phyloP scores from a whole-genome alignment of 2,888 invertebrate genomes.

The Auanema sp. region DNA sequence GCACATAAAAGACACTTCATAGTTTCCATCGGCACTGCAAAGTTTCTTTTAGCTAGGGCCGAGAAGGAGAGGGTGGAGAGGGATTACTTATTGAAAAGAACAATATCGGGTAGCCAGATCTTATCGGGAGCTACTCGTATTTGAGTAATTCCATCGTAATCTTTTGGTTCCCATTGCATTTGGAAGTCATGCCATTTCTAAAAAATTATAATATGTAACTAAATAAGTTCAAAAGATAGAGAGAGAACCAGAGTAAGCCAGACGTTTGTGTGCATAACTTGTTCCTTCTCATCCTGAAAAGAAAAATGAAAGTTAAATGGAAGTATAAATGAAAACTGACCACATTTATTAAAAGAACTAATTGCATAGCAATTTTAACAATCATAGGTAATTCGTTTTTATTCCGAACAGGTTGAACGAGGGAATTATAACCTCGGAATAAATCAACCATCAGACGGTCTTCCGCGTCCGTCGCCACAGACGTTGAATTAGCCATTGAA shows the following conservation, averaged over 20 bases:
- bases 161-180: slow-evolving; percentile 62
- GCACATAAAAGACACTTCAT: slow-evolving; percentile 98
- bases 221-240: slow-evolving; percentile 6
- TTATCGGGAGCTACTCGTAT: slow-evolving; percentile 67
- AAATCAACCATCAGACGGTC: slow-evolving; percentile 67
- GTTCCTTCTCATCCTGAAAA: slow-evolving; percentile 66
- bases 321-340: slow-evolving; percentile 57
- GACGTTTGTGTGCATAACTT: slow-evolving; percentile 66
- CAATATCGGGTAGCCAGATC: slow-evolving; percentile 65
- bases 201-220: slow-evolving; percentile 20
- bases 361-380: slow-evolving; percentile 61
- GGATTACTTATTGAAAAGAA: slow-evolving; percentile 66
- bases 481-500: no score
- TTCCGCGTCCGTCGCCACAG: slow-evolving; percentile 63
- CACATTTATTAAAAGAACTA: slow-evolving; percentile 68
- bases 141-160: slow-evolving; percentile 62
- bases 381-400: slow-evolving; percentile 57
- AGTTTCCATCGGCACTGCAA: slow-evolving; percentile 95
- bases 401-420: slow-evolving; percentile 65
- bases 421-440: slow-evolving; percentile 68
- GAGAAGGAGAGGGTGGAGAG: not conserved
- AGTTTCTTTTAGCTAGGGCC: not conserved
- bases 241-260: slow-evolving; percentile 67
- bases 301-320: not conserved
- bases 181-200: slow-evolving; percentile 63